Evolutionary conservation across 2,797 vertebrate genomes (phyloP), one percentile per base, ranked within the genome.

Genomic region (Champsocephalus esox): DNA sequence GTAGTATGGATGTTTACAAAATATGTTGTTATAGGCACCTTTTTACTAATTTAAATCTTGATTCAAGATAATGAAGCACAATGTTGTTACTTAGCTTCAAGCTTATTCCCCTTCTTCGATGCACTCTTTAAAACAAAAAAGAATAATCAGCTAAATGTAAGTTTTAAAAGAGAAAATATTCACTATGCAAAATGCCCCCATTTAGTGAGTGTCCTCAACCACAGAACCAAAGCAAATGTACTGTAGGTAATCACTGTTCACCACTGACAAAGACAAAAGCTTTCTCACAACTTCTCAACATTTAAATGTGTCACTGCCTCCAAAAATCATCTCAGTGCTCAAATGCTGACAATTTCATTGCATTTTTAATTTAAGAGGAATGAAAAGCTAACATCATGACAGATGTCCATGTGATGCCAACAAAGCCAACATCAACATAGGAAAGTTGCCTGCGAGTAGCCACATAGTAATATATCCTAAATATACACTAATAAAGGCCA

Each of bases 371-470:
- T 43, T 62, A 1, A 69, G 21, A n/a, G 13, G 48, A 34, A 65
- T 28, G 32, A 19, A 43, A 48, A 73, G 19, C 11, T 49, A 45
- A 77, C 48, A 57, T 44, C 43, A 63, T 11, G 46, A 52, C 12
- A 66, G 49, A 32, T 21, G 58, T 60, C 66, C 41, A 24, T 38
- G 21, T 43, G 62, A 48, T 13, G 16, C 14, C 24, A 77, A 44
- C 12, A 74, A 46, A 71, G 67, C 44, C 21, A 41, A 65, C 9
- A 69, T 19, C 28, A 66, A 49, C 45, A 80, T 11, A 61, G 11
- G 28, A 3, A 5, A 48, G 44, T 41, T 45, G 57, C 49, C 12
- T 14, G 2, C 19, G 41, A 7, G 14, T 56, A 66, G 11, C 51
- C 51, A 72, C 41, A 61, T 44, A 28, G 10, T 8, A 57, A 60